Percentiles rank a stretch among this genome's conserved stretches.
These are phyloP conservation scores for Chromoteleia sp. DNA, from an alignment of 2,888 invertebrate species.

Conservation along the genomic window DNA sequence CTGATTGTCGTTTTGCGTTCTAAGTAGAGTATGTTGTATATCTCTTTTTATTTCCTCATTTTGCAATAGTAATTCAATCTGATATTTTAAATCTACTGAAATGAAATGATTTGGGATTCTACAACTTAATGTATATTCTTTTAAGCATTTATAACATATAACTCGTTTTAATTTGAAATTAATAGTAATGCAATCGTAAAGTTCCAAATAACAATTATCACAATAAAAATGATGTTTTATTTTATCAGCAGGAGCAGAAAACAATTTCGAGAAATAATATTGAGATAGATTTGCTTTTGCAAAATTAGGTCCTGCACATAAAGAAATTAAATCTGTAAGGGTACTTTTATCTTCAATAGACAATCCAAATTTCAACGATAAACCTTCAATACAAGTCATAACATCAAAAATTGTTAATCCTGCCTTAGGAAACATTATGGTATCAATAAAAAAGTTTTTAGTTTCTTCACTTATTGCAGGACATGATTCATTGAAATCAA, in stretches of 20 bases:
- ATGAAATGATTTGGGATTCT: constrained; percentile 4
- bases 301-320: constrained; percentile 45
- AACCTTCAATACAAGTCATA: constrained; percentile 19
- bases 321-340: constrained; percentile 35
- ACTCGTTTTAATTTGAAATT: not conserved
- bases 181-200: not conserved
- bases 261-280: constrained; percentile 10
- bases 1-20: not conserved
- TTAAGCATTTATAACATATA: not conserved
- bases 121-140: not conserved
- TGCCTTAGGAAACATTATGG: no score
- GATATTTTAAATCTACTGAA: constrained; percentile 28
- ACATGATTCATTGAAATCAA: no score
- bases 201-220: constrained; percentile 8
- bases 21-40: not conserved
- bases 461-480: no score
- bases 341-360: constrained; percentile 1
- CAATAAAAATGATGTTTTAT: constrained; percentile 49
- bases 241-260: constrained; percentile 7
- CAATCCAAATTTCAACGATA: constrained; percentile 22
- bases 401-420: no score
- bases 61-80: constrained; percentile 8
- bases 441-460: no score
- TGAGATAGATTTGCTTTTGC: constrained; percentile 10
- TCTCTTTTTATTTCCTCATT: not conserved